Conservation (phyloP, 2,797 vertebrate species). For the Onychomys arenicola region DNA sequence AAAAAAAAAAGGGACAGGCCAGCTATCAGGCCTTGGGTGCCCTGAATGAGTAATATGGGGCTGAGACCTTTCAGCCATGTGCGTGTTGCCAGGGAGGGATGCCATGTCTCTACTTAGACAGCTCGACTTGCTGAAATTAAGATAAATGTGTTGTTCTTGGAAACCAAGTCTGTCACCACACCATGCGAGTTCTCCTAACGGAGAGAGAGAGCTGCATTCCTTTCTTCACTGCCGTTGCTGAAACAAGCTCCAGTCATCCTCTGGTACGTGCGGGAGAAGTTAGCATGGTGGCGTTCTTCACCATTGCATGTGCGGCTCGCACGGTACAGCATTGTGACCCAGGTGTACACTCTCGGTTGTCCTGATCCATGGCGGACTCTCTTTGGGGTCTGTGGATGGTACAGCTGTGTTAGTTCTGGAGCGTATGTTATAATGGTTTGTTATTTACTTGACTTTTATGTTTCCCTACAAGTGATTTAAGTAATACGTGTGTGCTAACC, state of each 20-base stretch:
- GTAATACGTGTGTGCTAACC: background rate
- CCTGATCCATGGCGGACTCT: too few relatives aligned
- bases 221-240: slow-evolving; percentile 4
- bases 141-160: slow-evolving; percentile 72
- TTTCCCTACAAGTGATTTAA: background rate
- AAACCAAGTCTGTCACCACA: slow-evolving; percentile 26
- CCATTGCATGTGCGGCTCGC: background rate
- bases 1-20: background rate
- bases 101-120: background rate
- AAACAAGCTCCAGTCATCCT: background rate
- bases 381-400: background rate
- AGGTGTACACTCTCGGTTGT: background rate
- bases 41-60: background rate
- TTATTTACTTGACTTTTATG: background rate
- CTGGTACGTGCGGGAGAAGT: background rate
- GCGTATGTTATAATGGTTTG: background rate
- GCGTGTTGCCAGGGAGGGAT: background rate
- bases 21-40: background rate
- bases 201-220: background rate
- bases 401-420: background rate
- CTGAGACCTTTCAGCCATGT: background rate
- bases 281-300: background rate
- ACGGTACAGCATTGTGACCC: accelerated
- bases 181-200: background rate
- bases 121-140: slow-evolving; percentile 57